Percentiles rank a stretch among this genome's conserved stretches.
phyloP scores from a whole-genome alignment of 23 tunicate species.

The Clavelina lepadiformis region DNA sequence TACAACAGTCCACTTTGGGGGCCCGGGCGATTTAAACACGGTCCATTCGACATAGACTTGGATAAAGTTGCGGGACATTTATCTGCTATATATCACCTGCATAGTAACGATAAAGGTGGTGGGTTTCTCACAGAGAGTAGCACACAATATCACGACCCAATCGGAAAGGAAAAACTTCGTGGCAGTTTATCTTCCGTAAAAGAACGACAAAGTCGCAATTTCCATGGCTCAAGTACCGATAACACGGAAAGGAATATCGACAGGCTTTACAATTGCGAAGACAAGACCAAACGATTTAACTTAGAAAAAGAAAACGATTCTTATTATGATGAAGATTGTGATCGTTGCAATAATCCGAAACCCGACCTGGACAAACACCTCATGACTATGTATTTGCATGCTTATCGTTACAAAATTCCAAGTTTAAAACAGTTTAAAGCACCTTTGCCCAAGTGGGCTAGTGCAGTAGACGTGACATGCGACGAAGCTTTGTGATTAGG shows the following conservation, averaged over 20 bases:
- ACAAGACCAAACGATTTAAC: no score
- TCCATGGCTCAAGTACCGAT: no score
- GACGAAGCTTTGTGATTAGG: no score
- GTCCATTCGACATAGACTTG: conserved; percentile 36
- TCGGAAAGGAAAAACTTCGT: no score
- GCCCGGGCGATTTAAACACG: conserved; percentile 46
- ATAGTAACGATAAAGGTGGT: no score
- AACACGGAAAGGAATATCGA: conserved; percentile 5
- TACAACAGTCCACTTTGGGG: conserved; percentile 95
- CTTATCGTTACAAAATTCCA: conserved; percentile 56
- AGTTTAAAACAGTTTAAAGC: conserved; percentile 82
- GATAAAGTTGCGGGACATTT: conserved; percentile 30
- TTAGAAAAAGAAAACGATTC: no score
- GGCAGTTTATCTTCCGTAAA: no score
- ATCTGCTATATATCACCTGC: background rate
- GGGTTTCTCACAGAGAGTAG: no score
- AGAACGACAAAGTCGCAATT: no score
- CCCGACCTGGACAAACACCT: conserved; percentile 58
- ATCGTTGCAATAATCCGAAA: conserved; percentile 54
- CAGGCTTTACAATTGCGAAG: no score
- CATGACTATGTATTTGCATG: conserved; percentile 85
- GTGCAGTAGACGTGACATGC: no score
- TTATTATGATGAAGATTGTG: conserved; percentile 37
- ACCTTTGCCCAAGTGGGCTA: conserved; percentile 75
- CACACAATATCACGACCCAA: no score